Evolutionary conservation across 2,113 vertebrate genomes (phyloP).

Genomic region (Rousettus leschenaultii): DNA sequence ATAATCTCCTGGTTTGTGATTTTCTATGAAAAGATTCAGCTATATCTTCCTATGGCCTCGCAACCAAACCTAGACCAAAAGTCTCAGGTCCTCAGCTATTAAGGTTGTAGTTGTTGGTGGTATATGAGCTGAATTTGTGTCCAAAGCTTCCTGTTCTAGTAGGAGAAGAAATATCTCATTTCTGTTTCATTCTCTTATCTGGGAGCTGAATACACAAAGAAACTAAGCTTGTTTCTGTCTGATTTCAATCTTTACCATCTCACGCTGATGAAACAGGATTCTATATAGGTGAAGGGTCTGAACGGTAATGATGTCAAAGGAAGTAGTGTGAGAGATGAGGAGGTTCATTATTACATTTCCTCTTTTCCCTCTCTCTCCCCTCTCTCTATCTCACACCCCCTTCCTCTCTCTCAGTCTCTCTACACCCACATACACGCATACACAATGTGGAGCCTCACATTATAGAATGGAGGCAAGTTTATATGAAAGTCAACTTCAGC

Average conservation of each 20-base stretch:
- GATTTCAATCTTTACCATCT: neutral
- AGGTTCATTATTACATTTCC: neutral
- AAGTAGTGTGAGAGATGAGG: neutral
- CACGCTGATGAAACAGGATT: neutral
- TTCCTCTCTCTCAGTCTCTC: constrained; percentile 58
- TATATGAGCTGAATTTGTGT: neutral
- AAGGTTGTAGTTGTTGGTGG: neutral
- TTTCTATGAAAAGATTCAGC: neutral
- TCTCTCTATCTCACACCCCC: neutral
- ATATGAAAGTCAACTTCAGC: neutral
- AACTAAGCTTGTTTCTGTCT: neutral
- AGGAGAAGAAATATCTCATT: neutral
- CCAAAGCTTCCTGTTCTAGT: neutral
- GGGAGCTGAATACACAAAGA: neutral
- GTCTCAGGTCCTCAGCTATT: neutral
- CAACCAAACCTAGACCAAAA: neutral
- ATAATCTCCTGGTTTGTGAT: neutral
- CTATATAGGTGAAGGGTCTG: neutral
- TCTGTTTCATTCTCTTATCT: neutral
- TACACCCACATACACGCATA: constrained; percentile 10
- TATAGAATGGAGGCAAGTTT: neutral
- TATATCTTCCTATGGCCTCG: neutral
- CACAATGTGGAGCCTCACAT: neutral
- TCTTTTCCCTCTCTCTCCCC: neutral
- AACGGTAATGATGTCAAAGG: neutral